Percentiles rank a stretch among this genome's conserved stretches.
Conservation (phyloP, 2,797 vertebrate species). For the Notoglanidium macrostoma region DNA sequence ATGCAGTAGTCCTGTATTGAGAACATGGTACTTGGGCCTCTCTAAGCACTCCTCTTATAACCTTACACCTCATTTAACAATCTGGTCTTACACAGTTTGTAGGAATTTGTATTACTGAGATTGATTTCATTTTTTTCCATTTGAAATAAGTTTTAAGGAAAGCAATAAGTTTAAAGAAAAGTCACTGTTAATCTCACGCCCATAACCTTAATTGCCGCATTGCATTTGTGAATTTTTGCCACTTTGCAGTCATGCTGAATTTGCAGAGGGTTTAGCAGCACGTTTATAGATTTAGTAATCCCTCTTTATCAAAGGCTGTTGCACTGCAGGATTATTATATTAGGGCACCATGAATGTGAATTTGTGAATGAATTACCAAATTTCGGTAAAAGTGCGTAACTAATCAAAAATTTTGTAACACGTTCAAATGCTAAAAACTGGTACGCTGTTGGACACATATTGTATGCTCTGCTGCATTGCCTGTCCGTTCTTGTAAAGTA, state of each 20-base stretch:
- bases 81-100: background rate
- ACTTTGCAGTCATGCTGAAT: background rate
- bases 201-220: background rate
- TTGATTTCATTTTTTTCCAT: background rate
- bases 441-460: background rate
- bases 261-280: background rate
- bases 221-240: background rate
- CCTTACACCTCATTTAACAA: slow-evolving; percentile 11
- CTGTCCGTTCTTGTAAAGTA: background rate
- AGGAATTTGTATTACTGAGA: background rate
- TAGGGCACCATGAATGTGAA: slow-evolving; percentile 3
- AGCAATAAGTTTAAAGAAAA: background rate
- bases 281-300: background rate
- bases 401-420: background rate
- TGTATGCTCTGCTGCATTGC: background rate
- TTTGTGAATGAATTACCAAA: background rate
- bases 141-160: background rate
- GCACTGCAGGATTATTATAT: background rate
- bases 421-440: slow-evolving; percentile 22
- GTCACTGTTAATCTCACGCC: background rate
- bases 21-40: slow-evolving; percentile 51
- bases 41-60: slow-evolving; percentile 3
- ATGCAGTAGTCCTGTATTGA: slow-evolving; percentile 45
- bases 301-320: background rate
- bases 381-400: background rate